Conservation (phyloP, 2,888 invertebrate genomes). For the Cantharis nigra region DNA sequence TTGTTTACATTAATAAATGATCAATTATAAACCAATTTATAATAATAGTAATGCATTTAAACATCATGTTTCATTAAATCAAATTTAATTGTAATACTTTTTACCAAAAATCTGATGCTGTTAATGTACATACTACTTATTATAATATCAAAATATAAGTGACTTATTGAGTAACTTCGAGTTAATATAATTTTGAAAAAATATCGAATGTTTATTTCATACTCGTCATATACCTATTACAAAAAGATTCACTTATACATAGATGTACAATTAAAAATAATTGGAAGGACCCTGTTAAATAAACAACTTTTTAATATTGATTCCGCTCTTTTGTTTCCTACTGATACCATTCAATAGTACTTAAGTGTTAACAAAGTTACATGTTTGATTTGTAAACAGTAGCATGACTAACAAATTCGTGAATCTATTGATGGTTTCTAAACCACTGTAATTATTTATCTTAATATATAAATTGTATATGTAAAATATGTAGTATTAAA, state of each 20-base stretch:
- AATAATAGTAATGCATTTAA: neutral
- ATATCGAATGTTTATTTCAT: neutral
- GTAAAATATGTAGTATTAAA: constrained; percentile 27
- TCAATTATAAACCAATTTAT: neutral
- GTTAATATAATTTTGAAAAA: neutral
- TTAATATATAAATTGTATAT: constrained; percentile 21
- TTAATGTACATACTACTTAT: neutral
- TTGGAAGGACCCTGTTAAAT: neutral
- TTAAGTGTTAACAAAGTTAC: neutral
- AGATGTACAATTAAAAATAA: neutral
- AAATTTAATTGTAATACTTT: neutral
- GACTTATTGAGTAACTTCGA: neutral
- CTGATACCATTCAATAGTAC: neutral
- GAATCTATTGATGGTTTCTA: constrained; percentile 20
- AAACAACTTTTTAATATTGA: neutral
- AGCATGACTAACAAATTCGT: constrained; percentile 13
- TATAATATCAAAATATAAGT: neutral
- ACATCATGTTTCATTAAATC: neutral
- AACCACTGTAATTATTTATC: constrained; percentile 28
- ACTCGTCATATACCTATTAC: neutral
- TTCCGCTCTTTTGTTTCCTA: neutral
- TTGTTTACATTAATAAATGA: neutral
- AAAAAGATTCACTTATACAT: neutral
- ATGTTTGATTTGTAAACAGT: constrained; percentile 13
- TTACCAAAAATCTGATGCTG: neutral